Percentiles rank a stretch among this genome's conserved stretches.
Conservation (phyloP, 2,888 invertebrate species). For the Alviniconcha strummeri region DNA sequence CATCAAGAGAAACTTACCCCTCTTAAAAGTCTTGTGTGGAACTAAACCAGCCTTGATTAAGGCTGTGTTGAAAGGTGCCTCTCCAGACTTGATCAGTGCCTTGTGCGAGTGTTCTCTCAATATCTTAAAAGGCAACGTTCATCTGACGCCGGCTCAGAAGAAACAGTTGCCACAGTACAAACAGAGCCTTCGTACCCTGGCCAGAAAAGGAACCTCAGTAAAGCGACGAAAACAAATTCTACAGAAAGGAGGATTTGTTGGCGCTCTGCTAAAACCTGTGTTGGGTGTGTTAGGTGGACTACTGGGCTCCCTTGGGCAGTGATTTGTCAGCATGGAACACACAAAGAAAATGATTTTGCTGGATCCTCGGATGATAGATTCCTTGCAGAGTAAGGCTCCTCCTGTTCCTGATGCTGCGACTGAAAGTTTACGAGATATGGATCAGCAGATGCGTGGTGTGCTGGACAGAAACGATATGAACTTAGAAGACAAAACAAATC, state of each 20-base stretch:
- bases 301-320: not conserved
- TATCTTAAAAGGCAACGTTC: constrained; percentile 28
- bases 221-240: constrained; percentile 14
- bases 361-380: not conserved
- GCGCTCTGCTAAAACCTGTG: constrained; percentile 8
- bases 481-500: not conserved
- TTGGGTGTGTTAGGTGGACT: not conserved
- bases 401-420: not conserved
- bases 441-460: not conserved
- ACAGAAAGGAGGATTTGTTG: constrained; percentile 27
- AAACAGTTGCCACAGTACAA: constrained; percentile 23
- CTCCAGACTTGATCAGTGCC: not conserved
- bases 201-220: not conserved
- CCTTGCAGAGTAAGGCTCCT: too few species aligned
- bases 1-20: not conserved
- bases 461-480: not conserved
- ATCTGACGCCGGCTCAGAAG: not conserved
- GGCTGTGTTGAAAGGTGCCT: constrained; percentile 2
- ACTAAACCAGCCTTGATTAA: not conserved
- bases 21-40: not conserved
- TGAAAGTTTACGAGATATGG: not conserved
- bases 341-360: constrained; percentile 2
- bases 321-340: not conserved
- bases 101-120: constrained; percentile 17
- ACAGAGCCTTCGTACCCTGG: not conserved